These are phyloP conservation scores for Neelides sp. DNA, from an alignment of 1,140 invertebrate species.

Conservation along the genomic window DNA sequence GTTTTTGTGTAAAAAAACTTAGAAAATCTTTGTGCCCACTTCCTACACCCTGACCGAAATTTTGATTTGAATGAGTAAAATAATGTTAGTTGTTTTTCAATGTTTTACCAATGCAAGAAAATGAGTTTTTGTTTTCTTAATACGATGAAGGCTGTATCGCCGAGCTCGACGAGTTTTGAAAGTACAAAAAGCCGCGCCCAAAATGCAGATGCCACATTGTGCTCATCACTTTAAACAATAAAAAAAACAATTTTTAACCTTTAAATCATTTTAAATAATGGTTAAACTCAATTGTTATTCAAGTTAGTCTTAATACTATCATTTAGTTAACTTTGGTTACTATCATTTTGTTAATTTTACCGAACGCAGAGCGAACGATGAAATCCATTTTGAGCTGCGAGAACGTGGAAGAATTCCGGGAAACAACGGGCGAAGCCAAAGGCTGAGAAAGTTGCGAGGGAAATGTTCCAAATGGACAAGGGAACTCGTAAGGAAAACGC, in stretches of 20 bases:
- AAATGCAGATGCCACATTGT: conserved; percentile 16
- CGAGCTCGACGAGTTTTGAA: conserved; percentile 12
- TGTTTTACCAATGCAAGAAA: conserved; percentile 20
- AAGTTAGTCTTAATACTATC: conserved; percentile 4
- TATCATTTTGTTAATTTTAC: not conserved
- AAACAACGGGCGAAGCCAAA: conserved; percentile 14
- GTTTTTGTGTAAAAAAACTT: not conserved
- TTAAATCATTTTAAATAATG: not conserved
- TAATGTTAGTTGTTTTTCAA: not conserved
- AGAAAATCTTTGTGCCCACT: not conserved
- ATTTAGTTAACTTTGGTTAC: too few species aligned
- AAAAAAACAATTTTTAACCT: not conserved
- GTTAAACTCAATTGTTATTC: not conserved
- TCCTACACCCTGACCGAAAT: too few species aligned
- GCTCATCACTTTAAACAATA: conserved; percentile 3
- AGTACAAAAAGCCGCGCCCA: conserved; percentile 12
- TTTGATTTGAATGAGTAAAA: too few species aligned
- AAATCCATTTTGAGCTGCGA: conserved; percentile 11
- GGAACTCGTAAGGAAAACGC: conserved; percentile 11
- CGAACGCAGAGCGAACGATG: not conserved
- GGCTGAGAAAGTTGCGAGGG: conserved; percentile 12
- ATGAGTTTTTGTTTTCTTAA: conserved; percentile 17
- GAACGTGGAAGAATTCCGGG: conserved; percentile 15
- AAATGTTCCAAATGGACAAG: conserved; percentile 16
- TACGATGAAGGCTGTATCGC: conserved; percentile 21